Percentiles rank a stretch among this genome's conserved stretches.
These are phyloP conservation scores for Chlamydotis undulata DNA, from an alignment of 2,113 vertebrate genomes.

Conservation along the genomic window DNA sequence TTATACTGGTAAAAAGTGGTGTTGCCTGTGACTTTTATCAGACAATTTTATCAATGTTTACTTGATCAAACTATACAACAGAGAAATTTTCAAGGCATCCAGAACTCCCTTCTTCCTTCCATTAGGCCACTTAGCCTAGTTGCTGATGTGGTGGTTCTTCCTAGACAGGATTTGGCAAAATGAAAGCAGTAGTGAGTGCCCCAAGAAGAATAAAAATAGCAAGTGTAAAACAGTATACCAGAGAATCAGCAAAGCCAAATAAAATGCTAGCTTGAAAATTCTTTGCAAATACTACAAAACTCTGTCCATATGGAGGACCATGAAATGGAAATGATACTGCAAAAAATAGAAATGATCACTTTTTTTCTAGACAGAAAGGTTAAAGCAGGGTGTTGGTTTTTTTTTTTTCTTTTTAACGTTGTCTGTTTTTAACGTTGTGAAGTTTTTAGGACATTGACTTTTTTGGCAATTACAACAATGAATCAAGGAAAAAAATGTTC, in stretches of 20 bases:
- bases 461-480: background rate
- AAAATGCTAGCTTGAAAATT: background rate
- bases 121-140: background rate
- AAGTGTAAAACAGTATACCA: background rate
- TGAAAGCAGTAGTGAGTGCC: background rate
- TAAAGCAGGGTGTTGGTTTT: background rate
- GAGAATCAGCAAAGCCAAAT: background rate
- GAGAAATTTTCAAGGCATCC: background rate
- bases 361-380: background rate
- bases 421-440: background rate
- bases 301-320: background rate
- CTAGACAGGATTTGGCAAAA: background rate
- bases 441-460: background rate
- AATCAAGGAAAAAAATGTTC: background rate
- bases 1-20: background rate
- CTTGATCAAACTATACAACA: background rate
- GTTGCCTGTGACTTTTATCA: background rate
- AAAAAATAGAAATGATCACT: background rate
- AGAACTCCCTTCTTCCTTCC: background rate
- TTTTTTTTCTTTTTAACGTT: background rate
- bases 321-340: background rate
- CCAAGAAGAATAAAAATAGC: background rate
- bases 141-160: background rate
- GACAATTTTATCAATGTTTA: background rate
- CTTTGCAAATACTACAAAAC: background rate